Percentiles rank a stretch among this genome's conserved stretches.
Conservation (phyloP, 2,888 invertebrate species). For the Cryptus viduatorius region DNA sequence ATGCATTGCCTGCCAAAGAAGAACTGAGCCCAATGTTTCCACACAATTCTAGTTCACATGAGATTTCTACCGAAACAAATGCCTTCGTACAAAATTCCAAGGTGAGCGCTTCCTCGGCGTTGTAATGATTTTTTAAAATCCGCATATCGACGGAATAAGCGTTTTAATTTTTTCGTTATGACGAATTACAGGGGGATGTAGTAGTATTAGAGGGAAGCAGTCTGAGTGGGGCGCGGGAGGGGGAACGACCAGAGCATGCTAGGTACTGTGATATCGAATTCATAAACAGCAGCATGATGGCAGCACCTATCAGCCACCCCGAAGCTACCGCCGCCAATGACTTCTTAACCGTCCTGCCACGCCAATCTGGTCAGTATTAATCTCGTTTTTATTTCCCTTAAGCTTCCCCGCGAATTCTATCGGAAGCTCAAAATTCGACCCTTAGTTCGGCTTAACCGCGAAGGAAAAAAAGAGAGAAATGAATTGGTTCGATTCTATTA, state of each 20-base stretch:
- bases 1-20: constrained; percentile 87
- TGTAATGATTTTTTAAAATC: too few species aligned
- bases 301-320: constrained; percentile 84
- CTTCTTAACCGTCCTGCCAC: constrained; percentile 85
- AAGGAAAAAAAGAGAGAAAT: too few species aligned
- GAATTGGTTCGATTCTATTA: too few species aligned
- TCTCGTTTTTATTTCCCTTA: too few species aligned
- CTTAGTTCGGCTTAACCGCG: too few species aligned
- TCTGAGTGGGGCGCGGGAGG: constrained; percentile 84
- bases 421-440: too few species aligned
- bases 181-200: constrained; percentile 83
- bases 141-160: too few species aligned
- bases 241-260: constrained; percentile 84
- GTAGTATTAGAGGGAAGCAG: constrained; percentile 85
- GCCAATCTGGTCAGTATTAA: constrained; percentile 83
- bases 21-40: constrained; percentile 87
- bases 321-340: constrained; percentile 85
- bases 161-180: too few species aligned
- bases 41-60: constrained; percentile 87
- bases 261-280: constrained; percentile 85
- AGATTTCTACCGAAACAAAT: constrained; percentile 86
- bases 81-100: constrained; percentile 86
- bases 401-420: too few species aligned
- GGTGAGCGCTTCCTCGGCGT: constrained; percentile 75
- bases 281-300: constrained; percentile 84